Conservation (phyloP, 2,888 invertebrate genomes). For the Drosophila barbarae region DNA sequence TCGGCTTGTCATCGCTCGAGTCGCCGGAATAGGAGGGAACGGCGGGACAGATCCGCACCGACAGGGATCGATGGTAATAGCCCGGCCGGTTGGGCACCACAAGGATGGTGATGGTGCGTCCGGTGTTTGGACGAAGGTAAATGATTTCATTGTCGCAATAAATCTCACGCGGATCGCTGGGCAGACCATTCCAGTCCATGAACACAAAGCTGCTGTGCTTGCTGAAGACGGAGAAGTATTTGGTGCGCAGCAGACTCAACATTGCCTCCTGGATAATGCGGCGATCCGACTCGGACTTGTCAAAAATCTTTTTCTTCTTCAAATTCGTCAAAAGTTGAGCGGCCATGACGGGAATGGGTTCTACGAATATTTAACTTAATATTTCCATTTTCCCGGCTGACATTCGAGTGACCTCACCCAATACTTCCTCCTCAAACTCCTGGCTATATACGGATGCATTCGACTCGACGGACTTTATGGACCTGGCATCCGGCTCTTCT, state of each 20-base stretch:
- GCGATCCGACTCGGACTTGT: constrained; percentile 69
- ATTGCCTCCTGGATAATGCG: constrained; percentile 68
- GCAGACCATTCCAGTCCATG: constrained; percentile 75
- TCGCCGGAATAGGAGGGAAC: constrained; percentile 3
- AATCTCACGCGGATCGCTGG: constrained; percentile 73
- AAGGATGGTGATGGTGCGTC: constrained; percentile 67
- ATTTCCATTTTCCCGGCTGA: too few species aligned
- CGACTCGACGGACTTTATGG: constrained; percentile 49
- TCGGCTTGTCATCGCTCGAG: constrained; percentile 32
- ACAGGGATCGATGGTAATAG: constrained; percentile 58
- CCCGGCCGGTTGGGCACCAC: constrained; percentile 74
- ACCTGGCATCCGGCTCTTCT: constrained; percentile 16
- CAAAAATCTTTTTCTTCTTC: constrained; percentile 61
- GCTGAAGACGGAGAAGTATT: constrained; percentile 68
- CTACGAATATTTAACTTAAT: constrained; percentile 30
- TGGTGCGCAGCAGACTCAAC: constrained; percentile 51
- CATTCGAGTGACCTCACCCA: constrained; percentile 50
- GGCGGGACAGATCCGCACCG: constrained; percentile 69
- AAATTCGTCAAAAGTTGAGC: constrained; percentile 54
- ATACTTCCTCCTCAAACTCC: constrained; percentile 62
- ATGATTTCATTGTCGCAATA: constrained; percentile 74
- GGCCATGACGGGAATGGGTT: constrained; percentile 61
- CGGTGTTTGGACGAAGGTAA: constrained; percentile 72
- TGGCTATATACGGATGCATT: constrained; percentile 53
- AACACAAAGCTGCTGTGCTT: constrained; percentile 67